Conservation (phyloP, 2,888 invertebrate genomes). For the Drosophila melanocephala region DNA sequence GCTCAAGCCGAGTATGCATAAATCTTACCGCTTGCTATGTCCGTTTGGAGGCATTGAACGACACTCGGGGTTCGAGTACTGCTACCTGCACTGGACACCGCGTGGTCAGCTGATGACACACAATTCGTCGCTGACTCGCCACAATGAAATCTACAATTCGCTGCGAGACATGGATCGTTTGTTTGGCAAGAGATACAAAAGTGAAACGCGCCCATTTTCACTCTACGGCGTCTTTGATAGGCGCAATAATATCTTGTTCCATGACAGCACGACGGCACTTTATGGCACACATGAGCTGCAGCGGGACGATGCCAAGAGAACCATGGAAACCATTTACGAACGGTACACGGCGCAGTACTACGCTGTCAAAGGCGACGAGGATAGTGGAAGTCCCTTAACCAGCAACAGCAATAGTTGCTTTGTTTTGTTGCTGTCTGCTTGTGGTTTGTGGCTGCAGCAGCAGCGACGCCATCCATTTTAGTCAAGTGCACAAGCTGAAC, state of each 20-base stretch:
- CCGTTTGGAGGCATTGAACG: conserved; percentile 85
- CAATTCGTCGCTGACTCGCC: conserved; percentile 86
- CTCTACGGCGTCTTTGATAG: conserved; percentile 90
- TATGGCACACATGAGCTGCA: conserved; percentile 77
- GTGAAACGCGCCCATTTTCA: conserved; percentile 88
- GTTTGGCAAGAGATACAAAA: conserved; percentile 88
- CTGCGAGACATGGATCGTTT: conserved; percentile 89
- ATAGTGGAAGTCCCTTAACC: conserved; percentile 23
- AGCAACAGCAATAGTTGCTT: conserved; percentile 1
- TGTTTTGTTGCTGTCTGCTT: conserved; percentile 23
- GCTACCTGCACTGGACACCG: conserved; percentile 89
- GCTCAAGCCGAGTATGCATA: conserved; percentile 82
- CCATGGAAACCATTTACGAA: conserved; percentile 83
- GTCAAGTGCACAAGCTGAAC: conserved; percentile 32
- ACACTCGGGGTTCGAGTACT: conserved; percentile 84
- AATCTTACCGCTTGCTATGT: conserved; percentile 87
- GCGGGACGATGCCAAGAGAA: conserved; percentile 77
- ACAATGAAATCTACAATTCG: conserved; percentile 90
- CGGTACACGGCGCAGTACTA: conserved; percentile 76
- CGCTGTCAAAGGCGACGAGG: conserved; percentile 28
- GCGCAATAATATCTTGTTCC: conserved; percentile 88
- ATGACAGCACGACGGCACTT: conserved; percentile 83
- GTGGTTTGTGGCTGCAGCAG: conserved; percentile 25
- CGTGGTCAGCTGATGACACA: conserved; percentile 89
- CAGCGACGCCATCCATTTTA: conserved; percentile 31